Percentiles rank a stretch among this genome's conserved stretches.
These are phyloP conservation scores for Pitta sordida DNA, from an alignment of 2,113 vertebrate genomes.

Conservation along the genomic window DNA sequence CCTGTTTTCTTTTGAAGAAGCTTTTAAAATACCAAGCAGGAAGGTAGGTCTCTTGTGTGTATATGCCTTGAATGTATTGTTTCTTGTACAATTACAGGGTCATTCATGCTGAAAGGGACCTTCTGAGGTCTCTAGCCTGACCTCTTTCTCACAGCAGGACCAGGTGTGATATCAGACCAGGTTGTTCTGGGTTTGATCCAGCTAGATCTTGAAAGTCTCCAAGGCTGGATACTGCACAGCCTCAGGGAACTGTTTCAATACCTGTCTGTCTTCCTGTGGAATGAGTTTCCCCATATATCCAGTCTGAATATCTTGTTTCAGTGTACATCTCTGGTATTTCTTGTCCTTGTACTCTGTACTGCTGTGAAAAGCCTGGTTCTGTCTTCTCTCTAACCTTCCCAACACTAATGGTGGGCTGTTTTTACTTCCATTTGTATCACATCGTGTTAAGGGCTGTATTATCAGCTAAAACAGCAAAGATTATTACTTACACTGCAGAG, in stretches of 20 bases:
- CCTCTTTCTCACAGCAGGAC: neutral
- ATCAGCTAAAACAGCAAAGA: neutral
- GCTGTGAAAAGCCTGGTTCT: neutral
- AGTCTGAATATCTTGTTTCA: neutral
- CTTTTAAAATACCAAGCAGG: neutral
- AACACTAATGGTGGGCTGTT: neutral
- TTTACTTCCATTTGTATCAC: neutral
- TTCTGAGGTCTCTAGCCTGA: neutral
- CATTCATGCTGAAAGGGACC: neutral
- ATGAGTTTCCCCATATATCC: neutral
- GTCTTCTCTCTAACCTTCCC: neutral
- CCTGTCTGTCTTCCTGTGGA: neutral
- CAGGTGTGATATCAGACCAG: neutral
- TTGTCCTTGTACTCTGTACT: neutral
- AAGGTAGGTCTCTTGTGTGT: neutral
- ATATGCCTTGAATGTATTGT: rapidly evolving
- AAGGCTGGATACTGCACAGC: neutral
- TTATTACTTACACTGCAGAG: neutral
- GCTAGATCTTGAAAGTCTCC: neutral
- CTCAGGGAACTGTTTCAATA: neutral
- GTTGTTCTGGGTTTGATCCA: neutral
- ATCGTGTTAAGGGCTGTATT: neutral
- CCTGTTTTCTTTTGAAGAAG: neutral
- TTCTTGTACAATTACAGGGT: neutral
- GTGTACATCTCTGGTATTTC: neutral